Percentiles rank a stretch among this genome's conserved stretches.
Evolutionary conservation across 2,888 invertebrate species (phyloP).

Genomic region (Vannuccia rotundouncinata): DNA sequence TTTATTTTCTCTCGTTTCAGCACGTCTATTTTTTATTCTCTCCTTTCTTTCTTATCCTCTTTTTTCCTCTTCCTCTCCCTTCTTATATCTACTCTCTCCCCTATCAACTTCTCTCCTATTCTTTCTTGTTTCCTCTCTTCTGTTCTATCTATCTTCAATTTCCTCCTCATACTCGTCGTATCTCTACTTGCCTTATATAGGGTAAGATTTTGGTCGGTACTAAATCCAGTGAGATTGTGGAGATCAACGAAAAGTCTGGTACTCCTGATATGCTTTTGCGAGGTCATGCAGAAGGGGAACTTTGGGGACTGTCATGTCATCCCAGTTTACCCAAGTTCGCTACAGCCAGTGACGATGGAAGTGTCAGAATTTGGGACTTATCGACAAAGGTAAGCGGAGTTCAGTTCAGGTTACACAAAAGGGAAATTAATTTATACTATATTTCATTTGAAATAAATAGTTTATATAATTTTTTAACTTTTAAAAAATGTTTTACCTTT

Average conservation of each 20-base stretch:
- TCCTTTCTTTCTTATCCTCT: too few relatives aligned
- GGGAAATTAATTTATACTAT: not conserved
- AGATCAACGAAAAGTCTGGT: constrained; percentile 54
- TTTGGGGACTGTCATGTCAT: constrained; percentile 55
- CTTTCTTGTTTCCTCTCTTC: too few relatives aligned
- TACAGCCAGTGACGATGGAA: constrained; percentile 55
- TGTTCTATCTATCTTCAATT: too few relatives aligned
- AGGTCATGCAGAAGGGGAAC: constrained; percentile 55
- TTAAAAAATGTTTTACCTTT: constrained; percentile 4
- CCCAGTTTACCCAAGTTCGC: constrained; percentile 48
- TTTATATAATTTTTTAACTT: not conserved
- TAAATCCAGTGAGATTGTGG: constrained; percentile 51
- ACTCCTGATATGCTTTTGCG: constrained; percentile 46
- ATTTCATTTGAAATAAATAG: not conserved
- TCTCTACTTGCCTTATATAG: constrained; percentile 42
- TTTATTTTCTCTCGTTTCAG: too few relatives aligned
- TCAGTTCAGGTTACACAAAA: not conserved
- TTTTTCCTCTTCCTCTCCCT: too few relatives aligned
- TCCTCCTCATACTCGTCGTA: too few relatives aligned
- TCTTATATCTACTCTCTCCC: too few relatives aligned
- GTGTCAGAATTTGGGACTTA: constrained; percentile 53
- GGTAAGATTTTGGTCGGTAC: constrained; percentile 56
- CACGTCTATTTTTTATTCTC: too few relatives aligned
- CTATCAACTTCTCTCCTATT: too few relatives aligned
- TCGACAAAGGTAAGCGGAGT: constrained; percentile 46